phyloP scores from a whole-genome alignment of 2,113 vertebrate species.

The Brachionichthys hirsutus region DNA sequence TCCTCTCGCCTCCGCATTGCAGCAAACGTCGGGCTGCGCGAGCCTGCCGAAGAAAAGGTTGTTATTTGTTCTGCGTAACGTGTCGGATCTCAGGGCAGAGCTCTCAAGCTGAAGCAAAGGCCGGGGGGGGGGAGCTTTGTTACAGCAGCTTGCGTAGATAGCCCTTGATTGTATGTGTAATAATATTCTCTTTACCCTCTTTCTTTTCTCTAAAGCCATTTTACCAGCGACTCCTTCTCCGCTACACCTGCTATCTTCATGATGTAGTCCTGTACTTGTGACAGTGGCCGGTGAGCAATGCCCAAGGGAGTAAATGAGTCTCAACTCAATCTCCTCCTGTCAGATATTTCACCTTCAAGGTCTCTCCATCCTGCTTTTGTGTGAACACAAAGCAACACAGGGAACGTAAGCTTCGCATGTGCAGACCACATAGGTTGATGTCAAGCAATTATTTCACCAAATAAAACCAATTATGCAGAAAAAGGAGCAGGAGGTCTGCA shows the following conservation, averaged over 20 bases:
- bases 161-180: constrained; percentile 67
- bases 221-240: constrained; percentile 25
- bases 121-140: constrained; percentile 45
- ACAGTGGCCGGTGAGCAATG: constrained; percentile 49
- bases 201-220: constrained; percentile 35
- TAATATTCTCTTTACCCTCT: constrained; percentile 34
- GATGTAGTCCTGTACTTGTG: constrained; percentile 50
- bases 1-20: constrained; percentile 65
- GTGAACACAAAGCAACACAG: constrained; percentile 39
- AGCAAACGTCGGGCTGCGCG: constrained; percentile 61
- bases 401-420: neutral
- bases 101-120: constrained; percentile 47
- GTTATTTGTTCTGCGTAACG: constrained; percentile 58
- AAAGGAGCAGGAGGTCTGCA: constrained; percentile 22
- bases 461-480: constrained; percentile 21
- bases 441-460: constrained; percentile 17
- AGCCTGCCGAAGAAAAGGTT: constrained; percentile 40
- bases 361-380: constrained; percentile 42
- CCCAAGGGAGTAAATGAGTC: constrained; percentile 55
- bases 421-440: neutral
- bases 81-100: constrained; percentile 26
- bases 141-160: constrained; percentile 57
- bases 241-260: constrained; percentile 52
- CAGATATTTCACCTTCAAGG: constrained; percentile 59
- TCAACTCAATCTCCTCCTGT: constrained; percentile 60